phyloP scores from a whole-genome alignment of 2,113 vertebrate species.

The Scomber japonicus region DNA sequence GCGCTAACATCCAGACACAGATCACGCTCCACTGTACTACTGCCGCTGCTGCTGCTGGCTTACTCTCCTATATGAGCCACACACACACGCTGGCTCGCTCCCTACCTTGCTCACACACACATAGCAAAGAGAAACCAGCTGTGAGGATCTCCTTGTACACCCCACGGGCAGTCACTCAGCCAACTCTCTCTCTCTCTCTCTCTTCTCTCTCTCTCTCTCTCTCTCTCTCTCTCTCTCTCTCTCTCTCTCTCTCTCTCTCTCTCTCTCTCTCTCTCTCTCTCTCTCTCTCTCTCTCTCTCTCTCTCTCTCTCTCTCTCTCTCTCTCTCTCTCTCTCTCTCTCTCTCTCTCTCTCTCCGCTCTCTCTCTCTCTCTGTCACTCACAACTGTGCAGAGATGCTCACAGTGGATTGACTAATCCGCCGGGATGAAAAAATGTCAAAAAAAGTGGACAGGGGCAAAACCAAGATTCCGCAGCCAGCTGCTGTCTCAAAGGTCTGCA shows the following conservation, averaged over 20 bases:
- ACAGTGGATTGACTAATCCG: constrained; percentile 27
- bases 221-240: not conserved
- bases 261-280: not conserved
- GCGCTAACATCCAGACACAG: constrained; percentile 80
- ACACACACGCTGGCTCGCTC: constrained; percentile 52
- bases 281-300: not conserved
- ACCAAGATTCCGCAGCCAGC: not conserved
- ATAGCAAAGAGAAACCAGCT: constrained; percentile 72
- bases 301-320: no score
- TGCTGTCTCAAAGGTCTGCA: constrained; percentile 10
- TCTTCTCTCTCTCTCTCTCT: not conserved
- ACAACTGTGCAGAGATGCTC: constrained; percentile 8
- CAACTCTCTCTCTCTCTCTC: constrained; percentile 9
- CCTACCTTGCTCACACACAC: constrained; percentile 34
- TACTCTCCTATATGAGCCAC: constrained; percentile 69
- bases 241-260: not conserved
- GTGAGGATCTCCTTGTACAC: constrained; percentile 63
- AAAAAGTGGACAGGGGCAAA: constrained; percentile 33
- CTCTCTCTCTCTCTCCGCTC: not conserved
- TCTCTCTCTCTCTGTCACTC: not conserved
- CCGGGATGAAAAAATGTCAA: constrained; percentile 7
- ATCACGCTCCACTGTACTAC: constrained; percentile 70
- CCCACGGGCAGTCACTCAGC: constrained; percentile 36
- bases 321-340: constrained; percentile 3
- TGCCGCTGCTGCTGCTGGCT: constrained; percentile 75